These are phyloP conservation scores for Ovis canadensis DNA, from an alignment of 2,113 vertebrate genomes.

Conservation along the genomic window DNA sequence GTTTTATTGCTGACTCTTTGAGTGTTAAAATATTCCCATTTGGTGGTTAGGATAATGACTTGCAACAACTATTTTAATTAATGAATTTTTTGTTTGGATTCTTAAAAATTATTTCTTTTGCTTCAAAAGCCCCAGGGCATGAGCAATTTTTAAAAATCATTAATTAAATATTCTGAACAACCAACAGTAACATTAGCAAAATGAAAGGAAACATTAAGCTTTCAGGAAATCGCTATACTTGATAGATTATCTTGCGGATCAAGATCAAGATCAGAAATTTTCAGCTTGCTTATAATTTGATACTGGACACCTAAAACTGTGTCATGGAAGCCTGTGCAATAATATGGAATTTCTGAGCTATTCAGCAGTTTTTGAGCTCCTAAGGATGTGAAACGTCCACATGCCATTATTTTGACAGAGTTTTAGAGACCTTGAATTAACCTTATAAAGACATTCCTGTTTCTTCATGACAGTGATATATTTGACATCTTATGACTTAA, in stretches of 20 bases:
- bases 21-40: slow-evolving; percentile 50
- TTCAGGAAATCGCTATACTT: background rate
- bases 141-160: slow-evolving; percentile 9
- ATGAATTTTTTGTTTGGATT: slow-evolving; percentile 67
- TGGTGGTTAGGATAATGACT: slow-evolving; percentile 45
- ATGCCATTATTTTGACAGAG: slow-evolving; percentile 61
- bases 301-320: background rate
- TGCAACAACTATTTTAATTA: slow-evolving; percentile 59
- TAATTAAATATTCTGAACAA: slow-evolving; percentile 69
- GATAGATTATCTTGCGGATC: background rate
- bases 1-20: slow-evolving; percentile 19
- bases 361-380: slow-evolving; percentile 53
- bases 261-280: slow-evolving; percentile 37
- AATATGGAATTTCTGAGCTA: slow-evolving; percentile 43
- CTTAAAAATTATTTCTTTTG: slow-evolving; percentile 55
- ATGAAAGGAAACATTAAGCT: slow-evolving; percentile 30
- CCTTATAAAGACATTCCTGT: slow-evolving; percentile 61
- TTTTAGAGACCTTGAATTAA: slow-evolving; percentile 60
- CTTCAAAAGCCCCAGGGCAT: slow-evolving; percentile 53
- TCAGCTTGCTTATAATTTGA: slow-evolving; percentile 54
- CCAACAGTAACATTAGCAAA: slow-evolving; percentile 28
- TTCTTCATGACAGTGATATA: slow-evolving; percentile 47
- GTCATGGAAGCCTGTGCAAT: background rate
- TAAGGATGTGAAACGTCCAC: slow-evolving; percentile 2
- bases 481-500: slow-evolving; percentile 51